Evolutionary conservation across 2,888 invertebrate genomes (phyloP), one percentile per base, ranked within the genome.

Genomic region (Hecatera dysodea): DNA sequence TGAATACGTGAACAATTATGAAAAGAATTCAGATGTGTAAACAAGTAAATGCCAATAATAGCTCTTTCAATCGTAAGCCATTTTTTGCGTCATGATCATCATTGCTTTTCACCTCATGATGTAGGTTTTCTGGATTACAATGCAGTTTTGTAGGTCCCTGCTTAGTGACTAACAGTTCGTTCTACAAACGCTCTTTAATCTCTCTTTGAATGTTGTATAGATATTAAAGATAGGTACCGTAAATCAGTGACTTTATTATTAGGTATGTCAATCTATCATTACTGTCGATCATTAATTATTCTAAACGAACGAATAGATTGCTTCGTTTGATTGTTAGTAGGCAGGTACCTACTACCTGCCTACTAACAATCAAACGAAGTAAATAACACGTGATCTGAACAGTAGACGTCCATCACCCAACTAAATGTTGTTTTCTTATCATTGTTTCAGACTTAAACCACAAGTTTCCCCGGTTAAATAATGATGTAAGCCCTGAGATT

Each of bases 381-480:
- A 56, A 56, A 36, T 22, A 56, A 22, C 12, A 56, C 15, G 17
- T 57, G 17, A 57, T 39, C 9, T 39, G 22, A 15, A 24, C 11
- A 5, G 29, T 9, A 36, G n/a, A 55, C 33, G 33, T 33, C n/a
- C 1, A 36, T 22, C 12, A 15, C 22, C 15, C 56, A 22, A 15
- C 8, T 22, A 44, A 36, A n/a, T 72, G 1, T 22, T 33, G 19
- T 36, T 52, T 36, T 52, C 27, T 44, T 27, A 36, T 33, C 50
- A 48, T 56, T 53, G n/a, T 89, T 90, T 44, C 85, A 92, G 91
- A 85, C 70, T 67, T 84, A 27, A 84, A 78, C 70, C 84, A 60
- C 55, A 86, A 76, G 66, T 67, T 69, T 39, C 72, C 81, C 5
- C 84, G 80, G 60, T 75, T 72, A 57, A 87, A 87, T 39, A 39